Conservation (phyloP, 2,888 invertebrate species). For the Vesta saturnalis region DNA sequence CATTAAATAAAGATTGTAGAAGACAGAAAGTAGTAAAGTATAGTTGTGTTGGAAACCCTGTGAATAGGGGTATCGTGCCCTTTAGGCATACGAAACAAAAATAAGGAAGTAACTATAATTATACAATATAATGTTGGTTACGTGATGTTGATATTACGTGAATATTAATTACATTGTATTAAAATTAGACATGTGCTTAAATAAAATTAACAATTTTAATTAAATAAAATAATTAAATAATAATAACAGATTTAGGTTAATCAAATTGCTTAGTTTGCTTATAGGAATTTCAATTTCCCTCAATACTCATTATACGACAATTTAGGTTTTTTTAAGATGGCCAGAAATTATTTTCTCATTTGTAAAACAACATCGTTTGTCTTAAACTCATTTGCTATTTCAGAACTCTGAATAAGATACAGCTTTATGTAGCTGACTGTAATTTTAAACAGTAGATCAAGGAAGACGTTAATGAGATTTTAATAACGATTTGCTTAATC, state of each 20-base stretch:
- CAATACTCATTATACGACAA: background rate
- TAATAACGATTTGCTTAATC: background rate
- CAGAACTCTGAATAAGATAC: background rate
- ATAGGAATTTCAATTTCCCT: background rate
- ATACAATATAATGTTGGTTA: no score
- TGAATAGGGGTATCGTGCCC: no score
- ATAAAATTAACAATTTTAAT: no score
- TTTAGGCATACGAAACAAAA: no score
- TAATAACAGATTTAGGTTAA: background rate
- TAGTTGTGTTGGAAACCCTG: no score
- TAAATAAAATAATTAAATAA: no score
- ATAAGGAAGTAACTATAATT: no score
- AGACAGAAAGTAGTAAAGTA: no score
- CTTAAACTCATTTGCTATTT: conserved; percentile 1
- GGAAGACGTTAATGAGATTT: background rate
- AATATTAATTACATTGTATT: no score
- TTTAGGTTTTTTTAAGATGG: background rate
- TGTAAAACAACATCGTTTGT: conserved; percentile 1
- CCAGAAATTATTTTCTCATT: background rate
- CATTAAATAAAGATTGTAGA: no score
- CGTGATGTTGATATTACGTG: no score
- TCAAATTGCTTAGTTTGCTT: background rate
- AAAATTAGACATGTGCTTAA: no score
- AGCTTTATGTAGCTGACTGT: background rate
- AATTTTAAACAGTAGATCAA: background rate